Evolutionary conservation across 2,113 vertebrate species (phyloP).

Genomic region (Gallinago undulata): DNA sequence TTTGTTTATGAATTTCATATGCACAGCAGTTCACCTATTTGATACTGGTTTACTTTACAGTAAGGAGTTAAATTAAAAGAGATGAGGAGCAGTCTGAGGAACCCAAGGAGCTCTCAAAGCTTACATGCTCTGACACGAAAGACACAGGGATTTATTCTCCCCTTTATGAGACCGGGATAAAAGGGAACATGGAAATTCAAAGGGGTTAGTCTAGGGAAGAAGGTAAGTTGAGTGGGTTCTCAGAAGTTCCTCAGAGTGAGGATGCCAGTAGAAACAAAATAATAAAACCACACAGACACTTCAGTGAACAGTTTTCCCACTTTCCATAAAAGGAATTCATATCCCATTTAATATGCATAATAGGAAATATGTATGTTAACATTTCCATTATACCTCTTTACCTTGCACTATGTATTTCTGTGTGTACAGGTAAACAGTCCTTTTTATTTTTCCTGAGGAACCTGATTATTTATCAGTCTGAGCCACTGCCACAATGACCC

Average conservation of each 20-base stretch:
- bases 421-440: not conserved
- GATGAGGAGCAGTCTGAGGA: not conserved
- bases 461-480: not conserved
- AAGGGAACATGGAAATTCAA: not conserved
- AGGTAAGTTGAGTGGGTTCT: not conserved
- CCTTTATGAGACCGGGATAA: not conserved
- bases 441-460: not conserved
- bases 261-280: not conserved
- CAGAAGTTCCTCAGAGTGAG: not conserved
- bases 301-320: not conserved
- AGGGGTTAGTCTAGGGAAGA: not conserved
- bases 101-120: not conserved
- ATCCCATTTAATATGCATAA: not conserved
- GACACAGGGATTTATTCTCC: not conserved
- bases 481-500: not conserved
- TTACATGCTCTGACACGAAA: not conserved
- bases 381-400: not conserved
- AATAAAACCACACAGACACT: not conserved
- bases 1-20: not conserved
- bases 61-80: not conserved
- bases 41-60: not conserved
- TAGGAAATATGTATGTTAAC: not conserved
- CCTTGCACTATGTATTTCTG: not conserved
- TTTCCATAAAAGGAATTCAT: not conserved
- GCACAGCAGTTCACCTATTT: not conserved